Conservation (phyloP, 2,113 vertebrate genomes). For the Mystacornis crossleyi region DNA sequence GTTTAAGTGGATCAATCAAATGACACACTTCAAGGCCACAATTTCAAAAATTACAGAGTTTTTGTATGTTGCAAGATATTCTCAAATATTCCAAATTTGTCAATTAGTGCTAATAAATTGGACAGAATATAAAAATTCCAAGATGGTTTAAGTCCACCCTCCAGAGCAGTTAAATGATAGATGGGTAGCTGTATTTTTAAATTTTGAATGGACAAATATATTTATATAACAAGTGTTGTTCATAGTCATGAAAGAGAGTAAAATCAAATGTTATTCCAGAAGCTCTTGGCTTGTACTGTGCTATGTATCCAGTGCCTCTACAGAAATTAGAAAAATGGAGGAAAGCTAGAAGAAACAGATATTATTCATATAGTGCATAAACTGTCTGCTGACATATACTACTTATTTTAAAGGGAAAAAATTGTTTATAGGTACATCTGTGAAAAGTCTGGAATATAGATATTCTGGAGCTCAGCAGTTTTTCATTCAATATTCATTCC, state of each 20-base stretch:
- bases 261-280: neutral
- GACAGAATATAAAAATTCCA: neutral
- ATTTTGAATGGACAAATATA: neutral
- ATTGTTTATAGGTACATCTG: constrained; percentile 14
- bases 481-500: constrained; percentile 53
- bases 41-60: neutral
- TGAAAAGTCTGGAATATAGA: neutral
- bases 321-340: neutral
- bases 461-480: constrained; percentile 40
- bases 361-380: neutral
- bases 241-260: neutral
- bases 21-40: neutral
- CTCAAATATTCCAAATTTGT: neutral
- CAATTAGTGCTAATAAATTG: neutral
- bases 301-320: neutral
- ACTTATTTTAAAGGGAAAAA: neutral
- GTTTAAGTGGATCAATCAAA: neutral
- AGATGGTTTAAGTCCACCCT: neutral
- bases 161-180: neutral
- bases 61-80: neutral
- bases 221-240: neutral
- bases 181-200: neutral
- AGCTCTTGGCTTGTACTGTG: neutral
- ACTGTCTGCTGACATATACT: neutral
- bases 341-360: neutral